Base-by-base conservation (phyloP, 2,797 vertebrate species). In the Hydrophis major region DNA sequence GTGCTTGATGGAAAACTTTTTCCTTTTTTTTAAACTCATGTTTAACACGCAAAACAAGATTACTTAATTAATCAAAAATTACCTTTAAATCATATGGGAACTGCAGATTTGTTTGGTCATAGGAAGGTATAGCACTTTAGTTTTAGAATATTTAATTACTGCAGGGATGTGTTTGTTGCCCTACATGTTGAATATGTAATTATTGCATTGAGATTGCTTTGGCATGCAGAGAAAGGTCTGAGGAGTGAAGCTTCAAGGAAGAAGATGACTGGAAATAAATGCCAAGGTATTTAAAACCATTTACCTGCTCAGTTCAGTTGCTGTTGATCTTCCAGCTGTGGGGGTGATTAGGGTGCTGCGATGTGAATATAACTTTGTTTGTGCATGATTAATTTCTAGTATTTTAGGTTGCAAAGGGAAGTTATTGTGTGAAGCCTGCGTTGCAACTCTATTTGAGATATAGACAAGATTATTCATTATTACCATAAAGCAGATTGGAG, bases 121-220 rank as follows among this genome's bases (percentile, higher is more conserved):
- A 27, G 90, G 22, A 0, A 0, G 0, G 4, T 42, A 4, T 0
- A 42, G 27, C 10, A 4, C 1, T 28, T 78, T 42, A 78, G 74
- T 91, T 37, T 66, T 63, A 56, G 6, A 90, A 66, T 50, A n/a
- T 42, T 78, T 78, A 78, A 22, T 22, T 22, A 22, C 20, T 22
- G 18, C 74, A 78, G 18, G 20, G 74, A 42, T 22, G 10, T 2
- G 20, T 22, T 42, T 11, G 37, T 83, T 83, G 74, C 37, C 37
- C 37, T 78, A 47, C 8, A 42, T 42, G 20, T 42, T 78, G 4
- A 83, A 83, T 83, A 47, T 11, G 18, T 25, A 83, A 83, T 47
- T 83, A 83, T 83, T 83, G 74, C 74, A 25, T 22, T 42, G 8
- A 47, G 32, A 42, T 22, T 83, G 8, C 22, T 83, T 11, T 22